Conservation (phyloP, 2,888 invertebrate species). For the Aphodius granarius region DNA sequence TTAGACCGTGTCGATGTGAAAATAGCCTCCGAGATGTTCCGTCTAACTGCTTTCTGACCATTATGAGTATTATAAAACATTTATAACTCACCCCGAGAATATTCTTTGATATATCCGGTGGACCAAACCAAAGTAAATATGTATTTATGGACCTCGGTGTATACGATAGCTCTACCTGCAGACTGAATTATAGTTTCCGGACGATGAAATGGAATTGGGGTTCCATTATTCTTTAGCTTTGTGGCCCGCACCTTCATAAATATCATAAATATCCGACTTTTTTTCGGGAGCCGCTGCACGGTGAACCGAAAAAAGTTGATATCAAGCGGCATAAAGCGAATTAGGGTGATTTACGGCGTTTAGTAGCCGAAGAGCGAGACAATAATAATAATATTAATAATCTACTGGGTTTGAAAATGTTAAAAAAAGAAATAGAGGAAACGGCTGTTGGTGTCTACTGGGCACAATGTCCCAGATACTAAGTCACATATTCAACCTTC, state of each 20-base stretch:
- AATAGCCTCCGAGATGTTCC: not conserved
- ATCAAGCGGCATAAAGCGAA: not conserved
- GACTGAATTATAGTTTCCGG: conserved; percentile 17
- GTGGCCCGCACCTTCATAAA: conserved; percentile 5
- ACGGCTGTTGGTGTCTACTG: too few relatives aligned
- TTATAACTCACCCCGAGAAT: not conserved
- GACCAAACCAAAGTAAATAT: not conserved
- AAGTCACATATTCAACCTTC: too few relatives aligned
- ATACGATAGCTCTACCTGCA: conserved; percentile 7
- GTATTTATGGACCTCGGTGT: not conserved
- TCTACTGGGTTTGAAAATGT: not conserved
- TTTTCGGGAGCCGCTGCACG: conserved; percentile 1
- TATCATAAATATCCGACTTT: conserved; percentile 12
- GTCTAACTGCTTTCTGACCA: not conserved
- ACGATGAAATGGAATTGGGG: conserved; percentile 3
- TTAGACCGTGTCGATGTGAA: conserved; percentile 1
- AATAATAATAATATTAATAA: not conserved
- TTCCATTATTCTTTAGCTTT: conserved; percentile 13
- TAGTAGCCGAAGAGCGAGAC: not conserved
- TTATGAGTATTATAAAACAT: too few relatives aligned
- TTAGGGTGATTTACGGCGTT: not conserved
- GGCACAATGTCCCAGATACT: too few relatives aligned
- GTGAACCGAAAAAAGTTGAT: not conserved
- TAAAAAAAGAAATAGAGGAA: not conserved
- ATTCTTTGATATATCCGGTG: conserved; percentile 7